A percentile compares a stretch with the other conserved stretches of the same genome.
Conservation (phyloP, 2,113 vertebrate species). For the Mugil cephalus region DNA sequence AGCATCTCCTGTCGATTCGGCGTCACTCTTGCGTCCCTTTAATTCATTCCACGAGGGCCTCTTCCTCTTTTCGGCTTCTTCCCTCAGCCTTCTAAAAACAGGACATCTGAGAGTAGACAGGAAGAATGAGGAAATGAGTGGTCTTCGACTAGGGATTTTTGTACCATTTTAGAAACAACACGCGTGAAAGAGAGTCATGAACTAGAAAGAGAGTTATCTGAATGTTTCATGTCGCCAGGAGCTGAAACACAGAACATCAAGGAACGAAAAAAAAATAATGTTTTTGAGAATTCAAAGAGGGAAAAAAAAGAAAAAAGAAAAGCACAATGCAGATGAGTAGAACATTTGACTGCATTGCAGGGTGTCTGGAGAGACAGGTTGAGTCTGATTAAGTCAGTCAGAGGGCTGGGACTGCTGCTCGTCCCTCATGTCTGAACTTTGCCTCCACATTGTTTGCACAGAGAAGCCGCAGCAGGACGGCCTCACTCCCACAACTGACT, state of each 20-base stretch:
- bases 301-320: slow-evolving; percentile 19
- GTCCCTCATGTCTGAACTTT: slow-evolving; percentile 72
- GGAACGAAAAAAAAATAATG: slow-evolving; percentile 3
- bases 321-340: slow-evolving; percentile 53
- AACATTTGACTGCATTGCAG: slow-evolving; percentile 74
- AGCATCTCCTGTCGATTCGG: slow-evolving; percentile 78
- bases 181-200: background rate
- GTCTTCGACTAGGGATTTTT: background rate
- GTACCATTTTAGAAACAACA: slow-evolving; percentile 4
- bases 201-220: background rate
- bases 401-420: slow-evolving; percentile 46
- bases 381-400: slow-evolving; percentile 63
- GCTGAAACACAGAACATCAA: background rate
- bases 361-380: slow-evolving; percentile 42
- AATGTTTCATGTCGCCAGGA: background rate
- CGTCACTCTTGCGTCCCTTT: slow-evolving; percentile 80
- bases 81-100: slow-evolving; percentile 87
- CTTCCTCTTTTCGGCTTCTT: slow-evolving; percentile 87
- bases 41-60: slow-evolving; percentile 84
- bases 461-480: slow-evolving; percentile 50
- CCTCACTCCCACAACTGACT: slow-evolving; percentile 45
- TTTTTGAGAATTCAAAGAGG: slow-evolving; percentile 12
- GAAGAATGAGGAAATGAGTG: slow-evolving; percentile 2
- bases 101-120: slow-evolving; percentile 83
- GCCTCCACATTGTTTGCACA: slow-evolving; percentile 71